These are phyloP conservation scores for Rhynchomys soricoides DNA, from an alignment of 2,113 vertebrate genomes.

Conservation along the genomic window DNA sequence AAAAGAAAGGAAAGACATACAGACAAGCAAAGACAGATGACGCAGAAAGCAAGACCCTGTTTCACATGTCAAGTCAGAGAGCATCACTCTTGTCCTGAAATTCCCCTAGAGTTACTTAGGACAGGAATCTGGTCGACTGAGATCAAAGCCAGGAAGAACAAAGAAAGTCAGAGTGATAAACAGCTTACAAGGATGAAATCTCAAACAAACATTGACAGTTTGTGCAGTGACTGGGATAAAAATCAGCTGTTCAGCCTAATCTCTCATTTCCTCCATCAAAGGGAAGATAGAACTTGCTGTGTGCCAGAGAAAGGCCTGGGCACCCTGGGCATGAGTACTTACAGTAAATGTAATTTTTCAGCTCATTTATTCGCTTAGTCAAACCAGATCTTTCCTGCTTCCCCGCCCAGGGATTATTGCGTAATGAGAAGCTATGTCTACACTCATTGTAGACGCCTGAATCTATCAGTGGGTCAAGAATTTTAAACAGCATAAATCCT, in stretches of 20 bases:
- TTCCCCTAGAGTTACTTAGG: slow-evolving; percentile 71
- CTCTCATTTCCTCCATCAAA: slow-evolving; percentile 68
- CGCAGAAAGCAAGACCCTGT: slow-evolving; percentile 18
- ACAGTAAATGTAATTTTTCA: slow-evolving; percentile 27
- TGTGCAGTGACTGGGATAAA: slow-evolving; percentile 69
- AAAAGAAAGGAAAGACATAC: neutral
- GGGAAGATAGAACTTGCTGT: slow-evolving; percentile 54
- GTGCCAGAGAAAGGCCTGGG: neutral
- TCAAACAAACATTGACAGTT: slow-evolving; percentile 74
- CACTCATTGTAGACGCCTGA: neutral
- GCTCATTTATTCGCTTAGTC: neutral
- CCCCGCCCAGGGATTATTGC: neutral
- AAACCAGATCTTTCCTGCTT: slow-evolving; percentile 19
- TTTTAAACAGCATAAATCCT: neutral
- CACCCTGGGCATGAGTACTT: neutral
- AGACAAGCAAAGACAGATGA: slow-evolving; percentile 48
- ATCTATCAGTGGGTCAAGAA: neutral
- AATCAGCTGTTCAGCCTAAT: slow-evolving; percentile 73
- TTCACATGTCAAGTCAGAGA: slow-evolving; percentile 63
- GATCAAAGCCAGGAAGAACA: slow-evolving; percentile 79
- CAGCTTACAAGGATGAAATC: slow-evolving; percentile 71
- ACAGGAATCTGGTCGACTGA: slow-evolving; percentile 71
- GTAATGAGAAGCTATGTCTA: neutral
- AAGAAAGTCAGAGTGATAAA: slow-evolving; percentile 80
- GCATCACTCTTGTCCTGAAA: slow-evolving; percentile 58